Base-by-base conservation (phyloP, 2,888 invertebrate species). In the Caenorhabditis zanzibari region DNA sequence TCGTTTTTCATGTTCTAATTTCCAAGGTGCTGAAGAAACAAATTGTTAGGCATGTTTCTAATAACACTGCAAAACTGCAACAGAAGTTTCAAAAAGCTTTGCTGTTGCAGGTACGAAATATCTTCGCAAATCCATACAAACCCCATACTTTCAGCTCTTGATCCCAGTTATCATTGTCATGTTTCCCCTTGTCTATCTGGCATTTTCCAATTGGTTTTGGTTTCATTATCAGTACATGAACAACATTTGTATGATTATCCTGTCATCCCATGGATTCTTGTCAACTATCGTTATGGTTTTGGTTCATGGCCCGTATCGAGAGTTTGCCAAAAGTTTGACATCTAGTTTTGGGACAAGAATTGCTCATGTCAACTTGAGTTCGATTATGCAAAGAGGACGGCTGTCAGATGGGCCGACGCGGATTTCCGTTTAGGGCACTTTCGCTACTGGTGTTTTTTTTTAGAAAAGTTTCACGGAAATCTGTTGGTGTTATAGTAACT, bases 221-320 rank as follows among this genome's bases (percentile, higher is more conserved):
- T 54, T 63, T 19, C 54, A 38, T 28, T 41, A 41, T 38, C 73
- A 73, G 14, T 22, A 35, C 4, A 0, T 61, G 12, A 72, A 72
- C 52, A 72, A 72, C n/a, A 35, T 72, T 22, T 32, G 22, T 6
- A 16, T 72, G 9, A 44, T 35, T 24, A 41, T 69, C 19, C 5
- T 52, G 2, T 52, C 35, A 3, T 52, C 32, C 5, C 71, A 71
- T 19, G 71, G 71, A 0, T 44, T 44, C 19, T 58, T 58, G 1
- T 28, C 58, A n/a, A 71, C 71, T 9, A 26, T 71, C 14, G 58
- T 44, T 19, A 71, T 71, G 71, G 28, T 71, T 2, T 12, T 44
- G 9, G 28, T 71, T 16, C 71, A 71, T 19, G 14, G 12, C 10
- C 71, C 71, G 2, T 71, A 71, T 44, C 35, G 71, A 12, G 19